Conservation (phyloP, 64 coral and sea anemone genomes). For the Stichodactyla helianthus region DNA sequence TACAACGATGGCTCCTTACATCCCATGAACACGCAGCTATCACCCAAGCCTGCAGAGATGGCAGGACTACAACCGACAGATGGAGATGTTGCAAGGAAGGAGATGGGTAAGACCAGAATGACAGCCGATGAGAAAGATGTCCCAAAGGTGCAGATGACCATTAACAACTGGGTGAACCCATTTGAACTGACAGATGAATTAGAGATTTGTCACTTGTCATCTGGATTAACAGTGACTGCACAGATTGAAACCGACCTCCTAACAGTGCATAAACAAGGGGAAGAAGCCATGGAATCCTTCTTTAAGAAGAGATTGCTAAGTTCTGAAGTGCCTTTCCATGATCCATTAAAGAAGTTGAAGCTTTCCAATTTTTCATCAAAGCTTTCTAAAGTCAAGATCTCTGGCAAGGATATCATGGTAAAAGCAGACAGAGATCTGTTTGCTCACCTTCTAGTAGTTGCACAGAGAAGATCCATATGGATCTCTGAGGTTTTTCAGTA, state of each 20-base stretch:
- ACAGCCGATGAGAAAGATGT: conserved; percentile 31
- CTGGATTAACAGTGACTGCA: background rate
- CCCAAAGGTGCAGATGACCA: conserved; percentile 5
- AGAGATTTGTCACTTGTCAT: background rate
- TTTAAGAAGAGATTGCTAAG: background rate
- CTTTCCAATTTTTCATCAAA: background rate
- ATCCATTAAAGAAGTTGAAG: conserved; percentile 8
- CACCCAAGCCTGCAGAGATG: conserved; percentile 43
- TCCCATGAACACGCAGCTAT: conserved; percentile 44
- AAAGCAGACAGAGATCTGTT: conserved; percentile 64
- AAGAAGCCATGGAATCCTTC: background rate
- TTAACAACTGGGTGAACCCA: conserved; percentile 38
- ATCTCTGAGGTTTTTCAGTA: conserved; percentile 18
- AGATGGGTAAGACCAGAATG: conserved; percentile 37
- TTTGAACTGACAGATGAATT: conserved; percentile 4
- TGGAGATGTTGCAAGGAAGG: conserved; percentile 20
- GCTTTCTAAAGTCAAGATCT: conserved; percentile 17
- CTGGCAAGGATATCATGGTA: conserved; percentile 41
- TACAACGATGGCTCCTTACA: conserved; percentile 53
- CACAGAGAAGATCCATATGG: conserved; percentile 44
- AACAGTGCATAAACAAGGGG: background rate
- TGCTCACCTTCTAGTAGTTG: conserved; percentile 45
- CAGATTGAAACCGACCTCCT: conserved; percentile 6
- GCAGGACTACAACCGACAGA: conserved; percentile 5
- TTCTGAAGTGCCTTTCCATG: background rate